These are phyloP conservation scores for Cepaea nemoralis DNA, from an alignment of 1,140 invertebrate species.

Conservation along the genomic window DNA sequence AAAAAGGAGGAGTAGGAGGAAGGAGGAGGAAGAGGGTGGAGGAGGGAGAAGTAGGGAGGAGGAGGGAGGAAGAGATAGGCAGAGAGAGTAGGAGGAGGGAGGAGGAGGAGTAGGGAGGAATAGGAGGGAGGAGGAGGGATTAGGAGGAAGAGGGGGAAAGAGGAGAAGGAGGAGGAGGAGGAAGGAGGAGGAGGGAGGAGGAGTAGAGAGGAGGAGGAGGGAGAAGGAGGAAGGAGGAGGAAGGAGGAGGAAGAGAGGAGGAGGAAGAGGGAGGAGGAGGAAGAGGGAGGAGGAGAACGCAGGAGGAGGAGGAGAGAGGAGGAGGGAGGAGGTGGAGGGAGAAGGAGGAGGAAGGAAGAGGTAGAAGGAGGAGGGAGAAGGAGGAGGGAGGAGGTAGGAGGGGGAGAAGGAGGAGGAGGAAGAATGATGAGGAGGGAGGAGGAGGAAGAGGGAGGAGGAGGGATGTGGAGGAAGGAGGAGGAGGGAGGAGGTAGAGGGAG, in stretches of 20 bases:
- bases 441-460: no score
- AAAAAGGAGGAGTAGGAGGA: neutral
- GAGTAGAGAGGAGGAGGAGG: neutral
- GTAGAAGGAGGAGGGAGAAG: no score
- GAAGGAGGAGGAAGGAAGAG: neutral
- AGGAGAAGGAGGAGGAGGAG: neutral
- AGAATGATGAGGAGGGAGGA: constrained; percentile 11
- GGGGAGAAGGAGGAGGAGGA: neutral
- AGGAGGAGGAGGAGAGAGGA: neutral
- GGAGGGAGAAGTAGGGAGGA: neutral
- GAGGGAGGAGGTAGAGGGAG: neutral
- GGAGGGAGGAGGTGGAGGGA: neutral
- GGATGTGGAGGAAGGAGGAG: neutral
- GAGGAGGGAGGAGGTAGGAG: no score
- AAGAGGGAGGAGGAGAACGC: constrained; percentile 6
- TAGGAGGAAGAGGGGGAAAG: neutral
- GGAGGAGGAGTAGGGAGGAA: neutral
- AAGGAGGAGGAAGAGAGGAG: no score
- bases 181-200: neutral
- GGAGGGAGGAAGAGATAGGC: neutral
- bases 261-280: no score
- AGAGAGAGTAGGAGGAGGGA: no score
- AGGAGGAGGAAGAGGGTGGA: neutral
- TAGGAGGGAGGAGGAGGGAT: constrained; percentile 21
- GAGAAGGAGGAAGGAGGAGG: neutral